Evolutionary conservation across 2,113 vertebrate species (phyloP).

Genomic region (Cebus imitator): DNA sequence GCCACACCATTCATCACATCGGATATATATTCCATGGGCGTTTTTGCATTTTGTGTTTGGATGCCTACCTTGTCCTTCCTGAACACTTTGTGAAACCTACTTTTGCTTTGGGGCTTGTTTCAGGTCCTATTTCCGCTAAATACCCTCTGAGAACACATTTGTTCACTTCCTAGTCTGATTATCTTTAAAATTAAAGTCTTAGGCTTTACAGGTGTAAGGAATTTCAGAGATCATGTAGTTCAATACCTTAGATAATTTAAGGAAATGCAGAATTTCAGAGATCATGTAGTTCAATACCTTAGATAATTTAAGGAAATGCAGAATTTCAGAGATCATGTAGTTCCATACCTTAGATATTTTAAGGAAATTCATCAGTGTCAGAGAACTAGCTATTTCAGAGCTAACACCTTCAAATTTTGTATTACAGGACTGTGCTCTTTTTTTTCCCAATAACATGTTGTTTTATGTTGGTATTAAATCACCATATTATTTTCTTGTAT

Average conservation of each 20-base stretch:
- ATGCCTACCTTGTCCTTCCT: neutral
- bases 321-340: neutral
- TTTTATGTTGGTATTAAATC: neutral
- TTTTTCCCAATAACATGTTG: fast-evolving
- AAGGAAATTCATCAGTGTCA: neutral
- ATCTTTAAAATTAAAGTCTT: neutral
- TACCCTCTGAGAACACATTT: neutral
- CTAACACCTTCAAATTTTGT: neutral
- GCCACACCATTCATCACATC: fast-evolving
- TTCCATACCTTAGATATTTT: neutral
- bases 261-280: neutral
- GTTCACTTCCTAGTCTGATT: neutral
- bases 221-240: neutral
- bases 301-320: neutral
- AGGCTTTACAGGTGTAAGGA: neutral
- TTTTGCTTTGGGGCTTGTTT: neutral
- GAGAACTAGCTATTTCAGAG: neutral
- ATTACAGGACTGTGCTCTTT: neutral
- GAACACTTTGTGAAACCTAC: neutral
- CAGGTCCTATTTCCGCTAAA: neutral
- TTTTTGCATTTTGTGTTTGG: neutral
- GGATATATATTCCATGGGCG: neutral
- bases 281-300: neutral
- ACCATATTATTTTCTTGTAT: neutral
- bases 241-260: neutral